phyloP scores from a whole-genome alignment of 2,888 invertebrate genomes.

The Lutraria lutraria region DNA sequence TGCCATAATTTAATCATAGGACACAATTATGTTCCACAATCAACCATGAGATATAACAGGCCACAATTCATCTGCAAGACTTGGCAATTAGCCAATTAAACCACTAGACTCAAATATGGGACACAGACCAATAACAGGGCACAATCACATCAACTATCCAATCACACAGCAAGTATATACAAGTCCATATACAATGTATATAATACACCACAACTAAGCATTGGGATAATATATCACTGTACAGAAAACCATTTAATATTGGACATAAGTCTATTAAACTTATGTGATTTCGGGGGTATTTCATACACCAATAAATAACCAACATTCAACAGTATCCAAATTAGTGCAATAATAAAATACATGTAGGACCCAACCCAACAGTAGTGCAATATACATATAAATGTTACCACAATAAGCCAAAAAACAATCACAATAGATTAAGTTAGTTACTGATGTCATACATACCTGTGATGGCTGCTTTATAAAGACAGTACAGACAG shows the following conservation, averaged over 20 bases:
- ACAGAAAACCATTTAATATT: not conserved
- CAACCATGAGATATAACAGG: not conserved
- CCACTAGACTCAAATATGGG: not conserved
- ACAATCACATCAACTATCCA: not conserved
- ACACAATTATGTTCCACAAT: not conserved
- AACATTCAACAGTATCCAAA: not conserved
- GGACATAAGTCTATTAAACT: not conserved
- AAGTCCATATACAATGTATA: not conserved
- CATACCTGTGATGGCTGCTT: conserved; percentile 51
- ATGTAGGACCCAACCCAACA: not conserved
- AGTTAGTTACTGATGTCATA: not conserved
- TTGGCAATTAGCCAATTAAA: too few relatives aligned
- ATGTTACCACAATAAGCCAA: conserved; percentile 10
- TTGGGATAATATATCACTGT: not conserved
- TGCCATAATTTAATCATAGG: not conserved
- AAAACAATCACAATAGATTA: not conserved
- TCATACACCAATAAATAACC: not conserved
- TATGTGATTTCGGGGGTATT: not conserved
- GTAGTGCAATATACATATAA: conserved; percentile 10
- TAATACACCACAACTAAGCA: not conserved
- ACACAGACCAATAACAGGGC: not conserved
- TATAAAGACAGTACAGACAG: conserved; percentile 32
- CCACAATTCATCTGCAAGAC: not conserved
- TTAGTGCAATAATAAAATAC: not conserved
- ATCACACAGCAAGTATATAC: not conserved